phyloP scores from a whole-genome alignment of 2,888 invertebrate genomes.

The Ceratothoa steindachneri region DNA sequence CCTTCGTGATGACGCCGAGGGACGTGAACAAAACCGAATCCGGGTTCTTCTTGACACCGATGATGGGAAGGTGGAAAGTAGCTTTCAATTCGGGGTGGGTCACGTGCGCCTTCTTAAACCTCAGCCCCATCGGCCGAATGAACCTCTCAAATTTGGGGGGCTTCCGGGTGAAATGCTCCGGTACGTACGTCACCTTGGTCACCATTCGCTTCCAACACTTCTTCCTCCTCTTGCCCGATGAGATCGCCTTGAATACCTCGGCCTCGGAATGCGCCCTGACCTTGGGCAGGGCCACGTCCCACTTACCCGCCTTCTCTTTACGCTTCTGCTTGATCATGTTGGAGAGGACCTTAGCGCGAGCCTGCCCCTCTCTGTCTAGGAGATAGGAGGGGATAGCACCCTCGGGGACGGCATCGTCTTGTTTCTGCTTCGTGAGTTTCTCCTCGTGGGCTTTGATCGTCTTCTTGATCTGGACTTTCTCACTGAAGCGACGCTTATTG shows the following conservation, averaged over 20 bases:
- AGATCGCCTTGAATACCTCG: conserved; percentile 90
- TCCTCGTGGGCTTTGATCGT: conserved; percentile 97
- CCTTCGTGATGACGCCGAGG: conserved; percentile 96
- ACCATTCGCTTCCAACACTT: conserved; percentile 99
- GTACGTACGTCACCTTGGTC: conserved; percentile 95
- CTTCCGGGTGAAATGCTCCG: conserved; percentile 96
- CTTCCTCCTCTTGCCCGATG: conserved; percentile 82
- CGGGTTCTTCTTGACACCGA: conserved; percentile 98
- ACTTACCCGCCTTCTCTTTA: conserved; percentile 99
- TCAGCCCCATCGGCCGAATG: conserved; percentile 92
- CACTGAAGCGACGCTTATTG: conserved; percentile 92
- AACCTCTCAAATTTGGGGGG: conserved; percentile 99
- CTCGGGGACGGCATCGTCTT: conserved; percentile 72
- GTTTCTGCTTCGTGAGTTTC: conserved; percentile 79
- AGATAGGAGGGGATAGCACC: conserved; percentile 93
- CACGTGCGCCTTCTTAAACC: conserved; percentile 96
- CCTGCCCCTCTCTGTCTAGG: conserved; percentile 92
- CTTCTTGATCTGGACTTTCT: conserved; percentile 99
- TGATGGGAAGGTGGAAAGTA: conserved; percentile 93
- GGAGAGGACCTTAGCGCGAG: conserved; percentile 88
- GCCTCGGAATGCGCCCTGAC: conserved; percentile 93
- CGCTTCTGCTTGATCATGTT: conserved; percentile 99
- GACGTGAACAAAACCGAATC: conserved; percentile 95
- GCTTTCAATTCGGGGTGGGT: conserved; percentile 99
- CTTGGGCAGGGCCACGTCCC: conserved; percentile 99